Conservation (phyloP, 2,888 invertebrate species). For the Melinaea menophilus region DNA sequence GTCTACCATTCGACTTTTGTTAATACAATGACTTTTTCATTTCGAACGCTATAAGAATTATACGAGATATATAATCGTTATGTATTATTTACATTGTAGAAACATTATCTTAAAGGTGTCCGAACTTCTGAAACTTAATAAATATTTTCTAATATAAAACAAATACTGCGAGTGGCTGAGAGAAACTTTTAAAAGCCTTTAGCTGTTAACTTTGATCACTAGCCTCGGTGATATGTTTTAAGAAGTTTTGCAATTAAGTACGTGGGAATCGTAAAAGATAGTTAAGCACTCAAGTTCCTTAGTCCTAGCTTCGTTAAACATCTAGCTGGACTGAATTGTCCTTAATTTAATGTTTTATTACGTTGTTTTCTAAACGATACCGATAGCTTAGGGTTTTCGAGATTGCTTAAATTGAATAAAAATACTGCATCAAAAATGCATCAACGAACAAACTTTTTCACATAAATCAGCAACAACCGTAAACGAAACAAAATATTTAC, state of each 20-base stretch:
- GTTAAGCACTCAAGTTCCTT: background rate
- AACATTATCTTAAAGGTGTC: background rate
- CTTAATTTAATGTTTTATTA: no score
- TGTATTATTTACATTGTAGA: no score
- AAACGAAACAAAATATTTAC: background rate
- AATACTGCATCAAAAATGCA: background rate
- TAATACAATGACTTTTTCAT: background rate
- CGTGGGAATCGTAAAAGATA: conserved; percentile 15
- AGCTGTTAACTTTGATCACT: conserved; percentile 20
- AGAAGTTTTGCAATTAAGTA: conserved; percentile 34
- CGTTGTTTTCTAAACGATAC: no score
- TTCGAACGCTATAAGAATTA: background rate
- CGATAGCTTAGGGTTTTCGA: no score
- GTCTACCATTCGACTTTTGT: background rate
- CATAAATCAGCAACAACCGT: background rate
- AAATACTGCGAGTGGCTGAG: conserved; percentile 29
- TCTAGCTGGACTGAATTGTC: no score
- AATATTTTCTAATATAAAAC: conserved; percentile 10
- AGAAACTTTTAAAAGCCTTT: conserved; percentile 36
- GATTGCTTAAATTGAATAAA: background rate
- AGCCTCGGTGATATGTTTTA: conserved; percentile 30
- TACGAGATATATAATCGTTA: background rate
- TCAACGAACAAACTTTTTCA: background rate
- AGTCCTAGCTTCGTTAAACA: no score
- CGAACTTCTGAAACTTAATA: conserved; percentile 4